Base-by-base conservation (phyloP, 2,888 invertebrate species). In the Microctonus aethiopoides region DNA sequence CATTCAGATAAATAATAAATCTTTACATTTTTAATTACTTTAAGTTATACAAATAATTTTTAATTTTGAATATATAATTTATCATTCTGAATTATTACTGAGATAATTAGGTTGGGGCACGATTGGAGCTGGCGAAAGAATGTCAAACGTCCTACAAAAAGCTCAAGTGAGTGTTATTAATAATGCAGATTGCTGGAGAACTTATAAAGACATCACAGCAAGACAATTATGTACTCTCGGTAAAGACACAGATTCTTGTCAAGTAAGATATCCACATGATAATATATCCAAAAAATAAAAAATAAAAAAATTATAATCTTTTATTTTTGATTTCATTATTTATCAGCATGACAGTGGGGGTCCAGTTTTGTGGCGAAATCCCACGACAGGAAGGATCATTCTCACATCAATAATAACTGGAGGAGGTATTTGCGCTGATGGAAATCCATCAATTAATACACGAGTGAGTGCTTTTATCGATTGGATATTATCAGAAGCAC, bases 41-140 rank as follows among this genome's bases (percentile, higher is more conserved):
- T n/a, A n/a, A n/a, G n/a, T n/a, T n/a, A n/a, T n/a, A n/a, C n/a
- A n/a, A 39, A 39, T 46, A 20, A 46, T 32, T 52, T 13, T 11
- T 5, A 7, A 61, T 51, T n/a, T 63, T 41, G n/a, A n/a, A 29
- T 29, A 7, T 22, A 39, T 13, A 34, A 16, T 26, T 29, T 26
- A 29, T 20, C 24, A 10, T n/a, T 34, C n/a, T 36, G 13, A 24
- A 46, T 24, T 24, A 52, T 60, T 80, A 82, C 20, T 67, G 34
- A 76, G 80, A 39, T 74, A 92, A n/a, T n/a, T n/a, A n/a, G 92
- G 92, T 63, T 92, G 92, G 92, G 92, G 92, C 11, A 88, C 89
- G 0, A 64, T 79, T 0, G 87, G 83, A 20, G 84, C 86, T 59
- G 89, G 89, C 0, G 91, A 90, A 0, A 86, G 88, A 0, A 81